Conservation (phyloP, 2,113 vertebrate genomes). For the Polypterus senegalus region DNA sequence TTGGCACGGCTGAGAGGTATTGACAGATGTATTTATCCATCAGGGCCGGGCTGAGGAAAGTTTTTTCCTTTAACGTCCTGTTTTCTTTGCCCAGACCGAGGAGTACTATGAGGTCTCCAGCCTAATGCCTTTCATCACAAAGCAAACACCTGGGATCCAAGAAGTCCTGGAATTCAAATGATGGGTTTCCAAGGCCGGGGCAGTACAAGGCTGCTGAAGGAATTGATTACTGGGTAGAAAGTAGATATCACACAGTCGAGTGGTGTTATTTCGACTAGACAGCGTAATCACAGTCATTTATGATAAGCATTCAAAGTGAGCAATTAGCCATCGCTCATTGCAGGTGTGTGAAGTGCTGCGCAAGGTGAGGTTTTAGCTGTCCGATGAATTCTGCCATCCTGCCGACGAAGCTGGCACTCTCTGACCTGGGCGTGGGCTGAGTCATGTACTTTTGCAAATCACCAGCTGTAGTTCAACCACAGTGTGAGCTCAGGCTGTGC, state of each 20-base stretch:
- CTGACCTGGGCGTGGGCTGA: neutral
- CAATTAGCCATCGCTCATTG: neutral
- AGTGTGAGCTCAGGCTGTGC: too few relatives aligned
- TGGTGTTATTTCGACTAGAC: neutral
- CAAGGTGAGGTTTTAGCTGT: neutral
- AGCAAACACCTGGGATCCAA: neutral
- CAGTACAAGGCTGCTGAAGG: neutral
- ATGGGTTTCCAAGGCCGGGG: neutral
- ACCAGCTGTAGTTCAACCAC: neutral
- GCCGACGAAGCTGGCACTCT: neutral
- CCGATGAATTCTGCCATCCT: neutral
- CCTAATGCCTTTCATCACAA: too few relatives aligned
- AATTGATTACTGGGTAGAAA: neutral
- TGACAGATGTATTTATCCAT: too few relatives aligned
- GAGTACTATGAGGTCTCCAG: too few relatives aligned
- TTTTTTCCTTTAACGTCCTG: too few relatives aligned
- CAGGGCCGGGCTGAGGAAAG: too few relatives aligned
- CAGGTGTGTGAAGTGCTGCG: neutral
- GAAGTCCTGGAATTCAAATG: neutral
- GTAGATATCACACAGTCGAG: neutral
- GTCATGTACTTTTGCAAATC: neutral
- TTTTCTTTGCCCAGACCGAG: too few relatives aligned
- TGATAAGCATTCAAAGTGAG: conserved; percentile 5
- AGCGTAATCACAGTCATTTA: neutral
- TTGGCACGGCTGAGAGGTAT: too few relatives aligned